These are phyloP conservation scores for western clawed frog (Xenopus tropicalis) DNA, from an alignment of 2,113 vertebrate species.

Conservation along the genomic window UCB_Xtro_10.0 CM004446.2:100843501-100844000, in stretches of 20 bases:
- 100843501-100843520: conserved; percentile 21
- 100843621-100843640: conserved; percentile 34
- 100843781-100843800: conserved; percentile 44
- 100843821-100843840: conserved; percentile 35
- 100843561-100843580: conserved; percentile 43
- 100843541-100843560: conserved; percentile 9
- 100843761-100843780: conserved; percentile 40
- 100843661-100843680: conserved; percentile 37
- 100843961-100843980: too few relatives aligned
- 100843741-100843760: conserved; percentile 36
- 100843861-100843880: conserved; percentile 30
- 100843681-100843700: conserved; percentile 43
- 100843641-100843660: conserved; percentile 33
- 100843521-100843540: conserved; percentile 23
- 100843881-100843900: not conserved
- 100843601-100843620: conserved; percentile 46
- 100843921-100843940: too few relatives aligned
- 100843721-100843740: conserved; percentile 40
- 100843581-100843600: conserved; percentile 42
- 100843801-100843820: conserved; percentile 31
- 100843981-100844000: too few relatives aligned
- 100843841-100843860: conserved; percentile 29
- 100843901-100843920: too few relatives aligned
- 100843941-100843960: too few relatives aligned
- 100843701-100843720: conserved; percentile 38